Conservation (phyloP, 2,113 vertebrate genomes). For the Acrocephalus kingi region DNA sequence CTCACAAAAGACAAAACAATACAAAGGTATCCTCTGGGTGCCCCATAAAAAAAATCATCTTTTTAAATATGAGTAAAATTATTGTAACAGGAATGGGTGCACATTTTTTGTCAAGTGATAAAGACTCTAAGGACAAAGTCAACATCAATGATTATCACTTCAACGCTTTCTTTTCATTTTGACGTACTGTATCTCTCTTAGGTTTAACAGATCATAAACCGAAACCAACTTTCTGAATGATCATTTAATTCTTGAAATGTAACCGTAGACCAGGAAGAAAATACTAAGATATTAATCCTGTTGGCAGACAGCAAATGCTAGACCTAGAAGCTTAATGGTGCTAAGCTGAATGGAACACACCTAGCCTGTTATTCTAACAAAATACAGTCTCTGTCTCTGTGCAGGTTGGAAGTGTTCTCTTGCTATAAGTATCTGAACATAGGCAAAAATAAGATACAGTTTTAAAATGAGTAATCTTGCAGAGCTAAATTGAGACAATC, state of each 20-base stretch:
- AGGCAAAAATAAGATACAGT: conserved; percentile 44
- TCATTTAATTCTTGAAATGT: conserved; percentile 74
- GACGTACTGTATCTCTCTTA: not conserved
- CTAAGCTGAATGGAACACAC: conserved; percentile 67
- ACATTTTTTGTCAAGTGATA: not conserved
- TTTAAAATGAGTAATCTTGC: conserved; percentile 61
- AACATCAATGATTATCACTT: conserved; percentile 19
- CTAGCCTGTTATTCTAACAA: conserved; percentile 58
- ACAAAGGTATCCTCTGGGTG: not conserved
- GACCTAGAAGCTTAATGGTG: conserved; percentile 65
- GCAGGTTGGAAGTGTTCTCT: conserved; percentile 5
- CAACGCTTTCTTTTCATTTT: conserved; percentile 30
- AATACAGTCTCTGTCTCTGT: conserved; percentile 23
- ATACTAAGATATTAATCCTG: conserved; percentile 68
- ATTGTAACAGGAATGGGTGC: not conserved
- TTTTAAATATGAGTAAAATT: not conserved
- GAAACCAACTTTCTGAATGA: conserved; percentile 72
- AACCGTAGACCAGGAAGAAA: conserved; percentile 53
- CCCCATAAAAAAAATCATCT: not conserved
- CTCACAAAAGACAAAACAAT: not conserved
- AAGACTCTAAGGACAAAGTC: conserved; percentile 23
- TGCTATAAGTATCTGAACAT: not conserved
- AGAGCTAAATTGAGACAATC: conserved; percentile 38
- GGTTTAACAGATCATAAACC: conserved; percentile 74
- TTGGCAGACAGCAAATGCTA: conserved; percentile 43